Percentiles rank a stretch among this genome's conserved stretches.
Conservation (phyloP, 2,113 vertebrate genomes). For the Polyodon spathula region DNA sequence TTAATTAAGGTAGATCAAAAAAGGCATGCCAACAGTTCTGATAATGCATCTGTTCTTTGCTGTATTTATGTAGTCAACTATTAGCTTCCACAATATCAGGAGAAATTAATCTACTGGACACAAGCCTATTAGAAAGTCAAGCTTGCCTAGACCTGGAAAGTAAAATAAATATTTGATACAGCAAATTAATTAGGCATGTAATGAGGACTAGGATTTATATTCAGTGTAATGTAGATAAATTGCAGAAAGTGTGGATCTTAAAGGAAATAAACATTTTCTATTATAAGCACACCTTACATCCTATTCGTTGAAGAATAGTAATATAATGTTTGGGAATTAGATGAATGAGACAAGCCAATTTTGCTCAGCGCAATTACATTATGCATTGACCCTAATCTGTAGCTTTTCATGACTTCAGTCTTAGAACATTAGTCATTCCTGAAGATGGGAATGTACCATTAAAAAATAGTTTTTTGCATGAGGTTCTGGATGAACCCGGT, state of each 20-base stretch:
- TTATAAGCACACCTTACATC: constrained; percentile 50
- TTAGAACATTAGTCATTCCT: constrained; percentile 56
- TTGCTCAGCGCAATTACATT: constrained; percentile 50
- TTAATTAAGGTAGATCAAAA: too few relatives aligned
- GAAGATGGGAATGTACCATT: constrained; percentile 48
- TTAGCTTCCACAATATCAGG: neutral
- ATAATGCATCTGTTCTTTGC: too few relatives aligned
- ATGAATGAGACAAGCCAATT: constrained; percentile 51
- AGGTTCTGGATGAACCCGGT: too few relatives aligned
- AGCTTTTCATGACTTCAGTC: constrained; percentile 49
- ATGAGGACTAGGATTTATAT: constrained; percentile 47
- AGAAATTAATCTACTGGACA: neutral
- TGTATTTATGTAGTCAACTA: too few relatives aligned
- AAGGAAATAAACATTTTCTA: constrained; percentile 63
- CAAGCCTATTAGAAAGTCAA: constrained; percentile 37
- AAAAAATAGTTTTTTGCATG: too few relatives aligned
- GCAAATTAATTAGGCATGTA: constrained; percentile 61
- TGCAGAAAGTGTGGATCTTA: constrained; percentile 46
- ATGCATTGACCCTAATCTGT: constrained; percentile 55
- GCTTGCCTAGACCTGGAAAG: constrained; percentile 42
- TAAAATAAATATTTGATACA: constrained; percentile 63
- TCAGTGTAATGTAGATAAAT: constrained; percentile 59
- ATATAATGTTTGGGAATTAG: constrained; percentile 38
- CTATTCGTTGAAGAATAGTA: constrained; percentile 58
- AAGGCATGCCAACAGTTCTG: too few relatives aligned